Percentiles rank a stretch among this genome's conserved stretches.
phyloP scores from a whole-genome alignment of 2,888 invertebrate species.

The Nemoura dubitans region DNA sequence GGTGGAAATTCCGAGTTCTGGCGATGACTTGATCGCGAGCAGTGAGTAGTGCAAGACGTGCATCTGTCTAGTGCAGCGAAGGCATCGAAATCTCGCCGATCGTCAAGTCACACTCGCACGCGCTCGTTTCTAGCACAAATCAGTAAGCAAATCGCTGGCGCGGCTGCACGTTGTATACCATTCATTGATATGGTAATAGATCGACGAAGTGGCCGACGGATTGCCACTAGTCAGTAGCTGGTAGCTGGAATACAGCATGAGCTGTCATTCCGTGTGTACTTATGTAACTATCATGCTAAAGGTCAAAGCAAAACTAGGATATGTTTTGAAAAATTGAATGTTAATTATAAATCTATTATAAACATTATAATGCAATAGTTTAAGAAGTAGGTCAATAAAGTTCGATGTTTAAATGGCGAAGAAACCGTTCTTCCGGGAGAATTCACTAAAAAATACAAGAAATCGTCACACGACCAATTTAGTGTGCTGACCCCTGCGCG shows the following conservation, averaged over 20 bases:
- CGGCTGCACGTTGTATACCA: not conserved
- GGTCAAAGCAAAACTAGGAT: not conserved
- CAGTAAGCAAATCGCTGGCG: not conserved
- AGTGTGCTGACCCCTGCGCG: too few relatives aligned
- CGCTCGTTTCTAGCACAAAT: not conserved
- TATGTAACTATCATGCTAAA: not conserved
- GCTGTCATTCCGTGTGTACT: not conserved
- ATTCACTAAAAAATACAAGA: not conserved
- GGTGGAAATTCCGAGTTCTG: not conserved
- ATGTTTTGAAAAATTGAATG: not conserved
- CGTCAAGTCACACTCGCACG: not conserved
- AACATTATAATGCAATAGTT: not conserved
- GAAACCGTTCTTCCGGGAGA: not conserved
- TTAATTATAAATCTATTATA: not conserved
- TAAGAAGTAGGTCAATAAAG: constrained; percentile 7
- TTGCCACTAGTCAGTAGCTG: not conserved
- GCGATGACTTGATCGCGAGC: not conserved
- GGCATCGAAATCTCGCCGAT: not conserved
- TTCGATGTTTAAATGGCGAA: not conserved
- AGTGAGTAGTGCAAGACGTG: not conserved
- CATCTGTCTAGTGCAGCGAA: not conserved
- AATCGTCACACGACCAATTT: not conserved
- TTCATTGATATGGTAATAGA: not conserved
- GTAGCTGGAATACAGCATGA: not conserved
- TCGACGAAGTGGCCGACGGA: not conserved